phyloP scores from a whole-genome alignment of 1,140 invertebrate species.

The Steinernema feltiae region DNA sequence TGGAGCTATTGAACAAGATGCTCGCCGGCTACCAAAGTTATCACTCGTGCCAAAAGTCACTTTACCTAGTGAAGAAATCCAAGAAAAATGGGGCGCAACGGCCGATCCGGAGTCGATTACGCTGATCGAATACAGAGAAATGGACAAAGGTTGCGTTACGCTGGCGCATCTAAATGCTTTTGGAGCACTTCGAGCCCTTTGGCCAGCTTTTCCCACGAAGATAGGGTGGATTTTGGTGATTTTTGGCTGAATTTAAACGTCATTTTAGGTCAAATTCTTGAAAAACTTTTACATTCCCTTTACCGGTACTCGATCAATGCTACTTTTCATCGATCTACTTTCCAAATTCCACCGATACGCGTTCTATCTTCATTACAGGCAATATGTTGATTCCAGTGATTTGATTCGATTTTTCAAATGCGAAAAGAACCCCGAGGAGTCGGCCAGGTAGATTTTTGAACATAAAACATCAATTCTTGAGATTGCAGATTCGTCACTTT shows the following conservation, averaged over 20 bases:
- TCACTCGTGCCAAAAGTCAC: background rate
- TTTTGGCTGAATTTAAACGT: background rate
- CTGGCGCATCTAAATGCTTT: background rate
- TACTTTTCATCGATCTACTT: background rate
- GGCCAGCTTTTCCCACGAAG: background rate
- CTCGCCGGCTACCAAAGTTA: background rate
- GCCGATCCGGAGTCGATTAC: background rate
- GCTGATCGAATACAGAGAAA: background rate
- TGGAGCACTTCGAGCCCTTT: constrained; percentile 2
- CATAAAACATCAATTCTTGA: background rate
- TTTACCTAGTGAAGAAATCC: background rate
- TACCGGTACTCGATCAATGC: background rate
- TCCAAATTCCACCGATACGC: background rate
- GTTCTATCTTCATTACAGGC: background rate
- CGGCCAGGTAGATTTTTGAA: constrained; percentile 7
- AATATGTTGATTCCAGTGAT: background rate
- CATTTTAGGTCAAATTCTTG: background rate
- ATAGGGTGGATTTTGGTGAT: background rate
- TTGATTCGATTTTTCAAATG: background rate
- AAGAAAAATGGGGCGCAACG: background rate
- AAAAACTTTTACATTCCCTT: background rate
- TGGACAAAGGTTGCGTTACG: background rate
- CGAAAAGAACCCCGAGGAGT: constrained; percentile 21
- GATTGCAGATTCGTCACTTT: background rate
- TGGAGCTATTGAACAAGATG: constrained; percentile 1